phyloP scores from a whole-genome alignment of 2,113 vertebrate species.

The Scomber scombrus region DNA sequence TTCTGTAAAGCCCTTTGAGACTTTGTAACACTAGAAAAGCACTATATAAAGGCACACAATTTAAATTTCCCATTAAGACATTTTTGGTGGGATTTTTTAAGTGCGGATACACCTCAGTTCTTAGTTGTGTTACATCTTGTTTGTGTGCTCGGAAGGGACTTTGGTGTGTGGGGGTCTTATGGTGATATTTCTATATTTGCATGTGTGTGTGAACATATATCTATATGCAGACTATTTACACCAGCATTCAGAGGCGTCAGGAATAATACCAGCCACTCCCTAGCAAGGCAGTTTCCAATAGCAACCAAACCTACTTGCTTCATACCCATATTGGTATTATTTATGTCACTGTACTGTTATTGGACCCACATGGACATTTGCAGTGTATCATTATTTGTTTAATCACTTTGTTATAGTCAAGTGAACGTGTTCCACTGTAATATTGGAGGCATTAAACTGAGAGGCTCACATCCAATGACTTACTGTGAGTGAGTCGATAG shows the following conservation, averaged over 20 bases:
- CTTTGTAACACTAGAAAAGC: too few species aligned
- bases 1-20: too few species aligned
- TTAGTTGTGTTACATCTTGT: not conserved
- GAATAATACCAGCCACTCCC: conserved; percentile 41
- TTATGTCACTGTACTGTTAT: conserved; percentile 58
- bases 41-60: too few species aligned
- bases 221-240: not conserved
- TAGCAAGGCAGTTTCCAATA: conserved; percentile 73
- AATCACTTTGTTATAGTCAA: conserved; percentile 34
- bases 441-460: conserved; percentile 4
- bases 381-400: conserved; percentile 35
- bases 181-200: not conserved
- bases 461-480: not conserved
- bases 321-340: conserved; percentile 38
- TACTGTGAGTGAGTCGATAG: not conserved
- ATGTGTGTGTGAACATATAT: not conserved
- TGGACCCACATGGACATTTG: conserved; percentile 29
- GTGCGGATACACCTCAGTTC: not conserved
- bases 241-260: conserved; percentile 5
- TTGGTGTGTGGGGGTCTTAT: not conserved
- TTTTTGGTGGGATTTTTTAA: not conserved
- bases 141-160: not conserved
- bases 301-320: conserved; percentile 64
- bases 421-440: conserved; percentile 3
- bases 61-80: too few species aligned